Evolutionary conservation across 1,140 invertebrate genomes (phyloP).

Genomic region (Acromyrmex echinatior): DNA sequence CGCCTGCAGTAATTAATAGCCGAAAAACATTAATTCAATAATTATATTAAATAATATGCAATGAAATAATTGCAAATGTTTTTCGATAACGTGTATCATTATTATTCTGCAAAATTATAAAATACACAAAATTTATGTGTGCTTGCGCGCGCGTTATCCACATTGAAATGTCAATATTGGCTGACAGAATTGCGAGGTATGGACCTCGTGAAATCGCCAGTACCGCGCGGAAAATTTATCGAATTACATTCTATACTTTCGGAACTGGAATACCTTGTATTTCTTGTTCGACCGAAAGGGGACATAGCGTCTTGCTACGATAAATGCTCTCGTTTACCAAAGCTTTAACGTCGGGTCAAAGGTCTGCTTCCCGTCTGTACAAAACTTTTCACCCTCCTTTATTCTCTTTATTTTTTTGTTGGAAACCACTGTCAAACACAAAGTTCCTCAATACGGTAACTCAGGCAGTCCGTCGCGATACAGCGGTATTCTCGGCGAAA

Average conservation of each 20-base stretch:
- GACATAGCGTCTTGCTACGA: constrained; percentile 48
- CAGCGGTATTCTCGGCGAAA: constrained; percentile 16
- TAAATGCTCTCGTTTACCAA: constrained; percentile 58
- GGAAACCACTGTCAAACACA: constrained; percentile 49
- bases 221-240: constrained; percentile 57
- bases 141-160: constrained; percentile 8
- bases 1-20: constrained; percentile 18
- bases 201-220: constrained; percentile 20
- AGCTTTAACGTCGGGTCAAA: constrained; percentile 59
- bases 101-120: constrained; percentile 55
- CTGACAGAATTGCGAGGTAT: constrained; percentile 58
- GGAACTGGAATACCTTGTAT: constrained; percentile 52
- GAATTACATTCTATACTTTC: constrained; percentile 61
- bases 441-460: constrained; percentile 52
- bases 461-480: constrained; percentile 25
- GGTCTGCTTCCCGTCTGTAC: constrained; percentile 47
- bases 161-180: constrained; percentile 61
- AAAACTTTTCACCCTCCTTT: constrained; percentile 52
- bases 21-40: constrained; percentile 26
- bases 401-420: constrained; percentile 40
- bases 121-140: constrained; percentile 35
- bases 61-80: constrained; percentile 43
- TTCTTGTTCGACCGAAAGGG: constrained; percentile 45
- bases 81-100: constrained; percentile 12
- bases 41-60: constrained; percentile 40